phyloP scores from a whole-genome alignment of 2,888 invertebrate species.

The Ichneumon xanthorius region DNA sequence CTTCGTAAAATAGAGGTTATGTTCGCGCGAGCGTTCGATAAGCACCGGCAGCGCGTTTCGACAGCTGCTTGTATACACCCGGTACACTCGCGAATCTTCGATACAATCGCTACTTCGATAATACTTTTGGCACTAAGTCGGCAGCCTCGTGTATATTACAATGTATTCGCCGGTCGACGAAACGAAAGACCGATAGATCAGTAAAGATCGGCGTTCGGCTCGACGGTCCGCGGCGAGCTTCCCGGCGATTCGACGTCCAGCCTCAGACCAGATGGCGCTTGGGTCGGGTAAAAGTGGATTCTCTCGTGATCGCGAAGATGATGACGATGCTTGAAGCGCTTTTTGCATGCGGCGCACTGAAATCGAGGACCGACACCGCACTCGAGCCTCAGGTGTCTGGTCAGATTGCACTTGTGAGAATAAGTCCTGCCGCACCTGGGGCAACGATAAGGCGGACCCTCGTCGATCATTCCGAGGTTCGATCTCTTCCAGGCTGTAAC shows the following conservation, averaged over 20 bases:
- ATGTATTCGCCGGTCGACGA: background rate
- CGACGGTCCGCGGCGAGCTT: background rate
- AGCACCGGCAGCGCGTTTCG: conserved; percentile 20
- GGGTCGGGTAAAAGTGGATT: conserved; percentile 73
- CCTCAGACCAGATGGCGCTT: conserved; percentile 2
- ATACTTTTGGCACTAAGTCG: conserved; percentile 71
- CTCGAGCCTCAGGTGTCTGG: conserved; percentile 80
- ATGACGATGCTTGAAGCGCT: conserved; percentile 84
- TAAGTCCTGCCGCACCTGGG: conserved; percentile 81
- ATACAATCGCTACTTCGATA: conserved; percentile 16
- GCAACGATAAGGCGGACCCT: conserved; percentile 80
- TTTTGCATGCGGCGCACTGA: conserved; percentile 80
- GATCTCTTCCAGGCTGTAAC: conserved; percentile 71
- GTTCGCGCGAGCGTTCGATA: conserved; percentile 24
- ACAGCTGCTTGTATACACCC: background rate
- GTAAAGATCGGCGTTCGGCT: conserved; percentile 22
- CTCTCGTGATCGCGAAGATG: conserved; percentile 82
- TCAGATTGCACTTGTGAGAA: conserved; percentile 81
- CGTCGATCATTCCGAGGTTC: conserved; percentile 71
- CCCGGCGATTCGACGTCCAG: conserved; percentile 19
- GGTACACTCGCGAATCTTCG: background rate
- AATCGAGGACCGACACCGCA: conserved; percentile 83
- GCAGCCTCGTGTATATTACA: conserved; percentile 58
- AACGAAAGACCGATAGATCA: conserved; percentile 17
- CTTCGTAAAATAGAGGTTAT: conserved; percentile 31